Percentiles rank a stretch among this genome's conserved stretches.
Conservation (phyloP, 2,797 vertebrate species). For the Syngnathus rostellatus region DNA sequence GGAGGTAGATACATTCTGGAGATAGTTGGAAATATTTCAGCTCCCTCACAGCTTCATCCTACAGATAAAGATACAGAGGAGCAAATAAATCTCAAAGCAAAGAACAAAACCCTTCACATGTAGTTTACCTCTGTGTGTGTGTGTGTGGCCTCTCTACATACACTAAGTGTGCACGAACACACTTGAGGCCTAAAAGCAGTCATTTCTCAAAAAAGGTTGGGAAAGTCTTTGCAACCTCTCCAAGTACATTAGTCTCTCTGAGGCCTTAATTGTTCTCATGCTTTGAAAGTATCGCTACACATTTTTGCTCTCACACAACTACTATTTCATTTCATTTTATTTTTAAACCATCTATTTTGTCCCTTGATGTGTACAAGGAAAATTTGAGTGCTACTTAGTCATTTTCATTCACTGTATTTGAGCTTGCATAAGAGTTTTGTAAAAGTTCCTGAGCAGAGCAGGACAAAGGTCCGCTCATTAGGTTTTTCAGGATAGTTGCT, state of each 20-base stretch:
- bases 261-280: constrained; percentile 32
- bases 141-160: constrained; percentile 10
- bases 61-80: constrained; percentile 64
- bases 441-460: constrained; percentile 37
- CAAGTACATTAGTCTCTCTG: constrained; percentile 12
- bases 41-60: constrained; percentile 59
- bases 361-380: constrained; percentile 1
- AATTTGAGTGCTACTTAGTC: constrained; percentile 12
- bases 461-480: constrained; percentile 49
- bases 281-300: too few relatives aligned
- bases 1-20: constrained; percentile 61
- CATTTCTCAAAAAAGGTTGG: constrained; percentile 18
- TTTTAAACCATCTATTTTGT: constrained; percentile 7
- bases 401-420: constrained; percentile 2
- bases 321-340: constrained; percentile 8
- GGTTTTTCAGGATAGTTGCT: constrained; percentile 45
- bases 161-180: constrained; percentile 25
- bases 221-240: constrained; percentile 27
- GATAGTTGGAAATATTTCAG: constrained; percentile 67
- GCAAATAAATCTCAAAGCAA: constrained; percentile 69
- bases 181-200: constrained; percentile 30
- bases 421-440: constrained; percentile 23
- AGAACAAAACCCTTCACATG: constrained; percentile 56
- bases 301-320: too few relatives aligned
- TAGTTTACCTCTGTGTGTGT: constrained; percentile 28